Percentiles rank a stretch among this genome's conserved stretches.
Evolutionary conservation across 2,113 vertebrate species (phyloP).

Genomic region (Syngnathus floridae): DNA sequence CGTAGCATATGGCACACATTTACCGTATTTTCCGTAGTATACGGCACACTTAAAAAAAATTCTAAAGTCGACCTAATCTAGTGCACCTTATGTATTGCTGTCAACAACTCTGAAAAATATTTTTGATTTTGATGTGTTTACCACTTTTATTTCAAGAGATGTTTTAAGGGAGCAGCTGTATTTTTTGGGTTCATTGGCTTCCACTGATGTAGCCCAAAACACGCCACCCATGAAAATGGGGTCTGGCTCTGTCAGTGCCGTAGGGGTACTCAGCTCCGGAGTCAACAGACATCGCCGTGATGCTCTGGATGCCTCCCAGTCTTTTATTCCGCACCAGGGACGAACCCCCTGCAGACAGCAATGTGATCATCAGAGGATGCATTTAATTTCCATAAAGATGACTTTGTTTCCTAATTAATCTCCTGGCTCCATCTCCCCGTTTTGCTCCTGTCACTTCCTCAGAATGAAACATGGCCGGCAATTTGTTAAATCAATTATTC

Average conservation of each 20-base stretch:
- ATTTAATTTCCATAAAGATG: slow-evolving; percentile 73
- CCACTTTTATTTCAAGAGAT: slow-evolving; percentile 6
- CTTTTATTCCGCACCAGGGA: slow-evolving; percentile 45
- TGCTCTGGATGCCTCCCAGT: slow-evolving; percentile 47
- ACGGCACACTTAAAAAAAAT: too few species aligned
- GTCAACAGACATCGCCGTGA: slow-evolving; percentile 33
- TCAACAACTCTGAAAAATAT: slow-evolving; percentile 28
- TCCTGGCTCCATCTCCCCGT: slow-evolving; percentile 61
- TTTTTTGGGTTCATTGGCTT: slow-evolving; percentile 49
- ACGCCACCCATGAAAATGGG: slow-evolving; percentile 51
- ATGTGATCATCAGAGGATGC: slow-evolving; percentile 58
- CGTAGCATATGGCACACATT: too few species aligned
- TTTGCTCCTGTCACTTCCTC: slow-evolving; percentile 66
- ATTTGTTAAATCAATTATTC: slow-evolving; percentile 76
- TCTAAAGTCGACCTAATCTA: too few species aligned
- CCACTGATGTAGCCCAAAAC: slow-evolving; percentile 38
- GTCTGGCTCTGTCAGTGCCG: slow-evolving; percentile 34
- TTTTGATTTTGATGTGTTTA: slow-evolving; percentile 31
- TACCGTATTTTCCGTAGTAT: too few species aligned
- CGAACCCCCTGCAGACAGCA: slow-evolving; percentile 37
- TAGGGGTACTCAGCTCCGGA: slow-evolving; percentile 21
- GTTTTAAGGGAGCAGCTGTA: slow-evolving; percentile 47
- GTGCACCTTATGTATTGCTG: neutral
- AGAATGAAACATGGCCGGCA: slow-evolving; percentile 70
- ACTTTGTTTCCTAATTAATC: slow-evolving; percentile 73